phyloP scores from a whole-genome alignment of 1,140 invertebrate genomes.

The Muscidifurax raptorellus region DNA sequence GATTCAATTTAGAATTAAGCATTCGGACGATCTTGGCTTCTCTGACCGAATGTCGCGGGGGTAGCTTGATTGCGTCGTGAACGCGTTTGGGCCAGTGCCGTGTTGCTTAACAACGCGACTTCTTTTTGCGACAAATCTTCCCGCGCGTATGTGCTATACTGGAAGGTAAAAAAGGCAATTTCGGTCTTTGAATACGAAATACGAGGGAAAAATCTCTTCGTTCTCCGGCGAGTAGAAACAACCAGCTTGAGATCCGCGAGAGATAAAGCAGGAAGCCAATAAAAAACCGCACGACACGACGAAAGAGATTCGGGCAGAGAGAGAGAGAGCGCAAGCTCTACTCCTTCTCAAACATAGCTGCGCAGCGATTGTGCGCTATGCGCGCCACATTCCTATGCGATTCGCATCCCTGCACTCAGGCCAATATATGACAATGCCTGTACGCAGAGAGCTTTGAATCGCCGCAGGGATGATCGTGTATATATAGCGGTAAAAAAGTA shows the following conservation, averaged over 20 bases:
- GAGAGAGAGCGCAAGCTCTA: too few relatives aligned
- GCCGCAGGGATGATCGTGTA: neutral
- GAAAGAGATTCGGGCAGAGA: neutral
- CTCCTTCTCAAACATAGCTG: neutral
- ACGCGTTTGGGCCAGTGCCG: too few relatives aligned
- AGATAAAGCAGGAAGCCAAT: neutral
- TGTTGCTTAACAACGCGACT: too few relatives aligned
- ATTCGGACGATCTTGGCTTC: neutral
- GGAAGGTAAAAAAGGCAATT: neutral
- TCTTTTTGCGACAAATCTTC: too few relatives aligned
- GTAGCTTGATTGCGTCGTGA: too few relatives aligned
- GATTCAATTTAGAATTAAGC: neutral
- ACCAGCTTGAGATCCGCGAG: neutral
- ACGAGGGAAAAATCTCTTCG: neutral
- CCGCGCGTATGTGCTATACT: too few relatives aligned
- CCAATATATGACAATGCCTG: neutral
- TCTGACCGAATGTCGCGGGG: too few relatives aligned
- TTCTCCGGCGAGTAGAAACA: neutral
- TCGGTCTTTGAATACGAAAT: neutral
- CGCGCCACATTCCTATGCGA: neutral
- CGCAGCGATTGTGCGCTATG: neutral
- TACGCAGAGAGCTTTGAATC: neutral
- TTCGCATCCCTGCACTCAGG: neutral
- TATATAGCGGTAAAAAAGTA: neutral
- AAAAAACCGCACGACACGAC: neutral